phyloP scores from a whole-genome alignment of 2,113 vertebrate genomes.

The Coryphaenoides rupestris region DNA sequence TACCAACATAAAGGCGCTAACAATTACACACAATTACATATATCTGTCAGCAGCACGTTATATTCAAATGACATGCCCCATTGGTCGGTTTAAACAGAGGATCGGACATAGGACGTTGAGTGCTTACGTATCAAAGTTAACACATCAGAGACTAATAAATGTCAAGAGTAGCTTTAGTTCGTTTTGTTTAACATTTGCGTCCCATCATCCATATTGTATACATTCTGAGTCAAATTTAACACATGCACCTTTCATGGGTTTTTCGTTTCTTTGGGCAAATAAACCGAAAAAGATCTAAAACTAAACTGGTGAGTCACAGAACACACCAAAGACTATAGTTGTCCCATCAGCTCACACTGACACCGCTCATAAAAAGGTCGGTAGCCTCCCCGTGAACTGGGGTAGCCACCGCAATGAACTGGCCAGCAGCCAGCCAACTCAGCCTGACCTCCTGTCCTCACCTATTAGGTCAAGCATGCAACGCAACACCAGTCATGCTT shows the following conservation, averaged over 20 bases:
- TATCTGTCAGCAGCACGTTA: no score
- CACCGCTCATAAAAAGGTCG: constrained; percentile 17
- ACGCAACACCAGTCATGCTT: background rate
- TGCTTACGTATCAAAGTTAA: constrained; percentile 2
- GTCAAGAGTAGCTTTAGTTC: constrained; percentile 31
- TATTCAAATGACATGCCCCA: no score
- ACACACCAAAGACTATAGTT: background rate
- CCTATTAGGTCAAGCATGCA: constrained; percentile 9
- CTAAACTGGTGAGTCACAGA: background rate
- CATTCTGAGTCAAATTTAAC: no score
- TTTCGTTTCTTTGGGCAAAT: background rate
- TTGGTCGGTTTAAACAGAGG: no score
- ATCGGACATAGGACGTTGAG: no score
- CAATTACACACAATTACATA: background rate
- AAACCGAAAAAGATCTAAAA: background rate
- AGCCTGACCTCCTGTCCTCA: constrained; percentile 29
- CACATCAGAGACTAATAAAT: constrained; percentile 28
- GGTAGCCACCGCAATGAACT: constrained; percentile 14
- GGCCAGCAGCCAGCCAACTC: constrained; percentile 34
- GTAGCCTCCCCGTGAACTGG: constrained; percentile 33
- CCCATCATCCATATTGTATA: no score
- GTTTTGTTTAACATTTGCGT: constrained; percentile 38
- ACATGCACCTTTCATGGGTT: background rate
- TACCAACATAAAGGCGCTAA: constrained; percentile 18
- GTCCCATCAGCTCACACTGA: background rate